A percentile compares a stretch with the other conserved stretches of the same genome.
These are phyloP conservation scores for Drosophila barbarae DNA, from an alignment of 2,888 invertebrate species.

Conservation along the genomic window DNA sequence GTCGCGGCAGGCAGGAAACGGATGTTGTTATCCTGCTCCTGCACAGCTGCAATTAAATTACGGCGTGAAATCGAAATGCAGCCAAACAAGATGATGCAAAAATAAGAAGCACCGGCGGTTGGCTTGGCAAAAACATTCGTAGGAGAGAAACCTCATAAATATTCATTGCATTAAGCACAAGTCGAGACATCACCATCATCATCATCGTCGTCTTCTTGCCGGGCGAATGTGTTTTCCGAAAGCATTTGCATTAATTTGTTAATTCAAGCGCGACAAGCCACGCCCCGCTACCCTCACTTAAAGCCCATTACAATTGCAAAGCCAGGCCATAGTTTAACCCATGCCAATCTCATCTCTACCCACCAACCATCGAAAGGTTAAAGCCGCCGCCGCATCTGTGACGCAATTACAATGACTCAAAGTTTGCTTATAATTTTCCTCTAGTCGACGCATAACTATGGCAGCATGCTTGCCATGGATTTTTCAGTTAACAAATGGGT, in stretches of 20 bases:
- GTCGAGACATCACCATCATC: constrained; percentile 26
- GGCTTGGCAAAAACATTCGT: constrained; percentile 24
- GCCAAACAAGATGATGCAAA: constrained; percentile 27
- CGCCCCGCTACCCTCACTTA: constrained; percentile 53
- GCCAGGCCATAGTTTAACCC: constrained; percentile 19
- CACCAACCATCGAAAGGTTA: constrained; percentile 13
- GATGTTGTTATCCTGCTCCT: constrained; percentile 55
- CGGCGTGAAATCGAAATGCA: constrained; percentile 56
- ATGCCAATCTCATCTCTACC: constrained; percentile 5
- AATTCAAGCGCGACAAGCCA: constrained; percentile 69
- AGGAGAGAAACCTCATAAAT: constrained; percentile 55
- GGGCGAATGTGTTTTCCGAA: constrained; percentile 36
- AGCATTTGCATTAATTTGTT: constrained; percentile 74
- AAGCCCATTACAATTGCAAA: constrained; percentile 68
- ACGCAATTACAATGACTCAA: constrained; percentile 50
- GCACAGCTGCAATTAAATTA: constrained; percentile 67
- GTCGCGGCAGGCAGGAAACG: constrained; percentile 62
- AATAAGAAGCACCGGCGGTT: constrained; percentile 2
- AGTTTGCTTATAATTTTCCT: constrained; percentile 47
- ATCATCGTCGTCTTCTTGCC: constrained; percentile 10
- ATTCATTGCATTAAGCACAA: constrained; percentile 62
- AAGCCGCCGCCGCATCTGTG: constrained; percentile 23
- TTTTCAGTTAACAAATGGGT: constrained; percentile 9
- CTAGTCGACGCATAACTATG: constrained; percentile 16
- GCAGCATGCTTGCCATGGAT: constrained; percentile 3